Conservation (phyloP, 2,113 vertebrate species). For the Pycnonotus jocosus region DNA sequence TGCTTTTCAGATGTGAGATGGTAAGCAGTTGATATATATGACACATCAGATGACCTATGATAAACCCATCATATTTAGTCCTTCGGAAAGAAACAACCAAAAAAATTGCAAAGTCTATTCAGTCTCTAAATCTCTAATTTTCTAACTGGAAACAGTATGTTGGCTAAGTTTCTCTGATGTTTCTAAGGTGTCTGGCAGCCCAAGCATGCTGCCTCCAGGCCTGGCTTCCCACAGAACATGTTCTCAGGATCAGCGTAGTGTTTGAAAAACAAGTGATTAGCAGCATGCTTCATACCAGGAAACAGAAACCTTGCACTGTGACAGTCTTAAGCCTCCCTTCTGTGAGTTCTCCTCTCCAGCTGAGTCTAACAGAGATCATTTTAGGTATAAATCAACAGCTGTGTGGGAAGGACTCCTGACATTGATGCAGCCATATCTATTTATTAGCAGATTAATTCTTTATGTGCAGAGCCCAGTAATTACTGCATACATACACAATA, state of each 20-base stretch:
- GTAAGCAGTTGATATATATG: not conserved
- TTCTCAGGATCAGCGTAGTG: not conserved
- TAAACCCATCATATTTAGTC: not conserved
- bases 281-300: not conserved
- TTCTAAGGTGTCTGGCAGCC: not conserved
- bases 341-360: not conserved
- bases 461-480: not conserved
- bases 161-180: not conserved
- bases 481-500: not conserved
- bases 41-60: not conserved
- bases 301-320: not conserved
- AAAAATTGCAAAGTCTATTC: not conserved
- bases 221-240: not conserved
- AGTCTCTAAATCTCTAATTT: not conserved
- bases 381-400: not conserved
- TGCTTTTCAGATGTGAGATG: not conserved
- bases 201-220: not conserved
- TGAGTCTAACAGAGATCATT: not conserved
- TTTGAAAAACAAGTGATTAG: not conserved
- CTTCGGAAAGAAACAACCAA: not conserved
- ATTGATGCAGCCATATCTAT: not conserved
- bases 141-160: not conserved
- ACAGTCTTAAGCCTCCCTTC: not conserved
- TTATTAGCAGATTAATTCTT: not conserved
- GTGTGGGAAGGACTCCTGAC: not conserved